These are phyloP conservation scores for Caiman crocodilus DNA, from an alignment of 2,797 vertebrate genomes.

Conservation along the genomic window DNA sequence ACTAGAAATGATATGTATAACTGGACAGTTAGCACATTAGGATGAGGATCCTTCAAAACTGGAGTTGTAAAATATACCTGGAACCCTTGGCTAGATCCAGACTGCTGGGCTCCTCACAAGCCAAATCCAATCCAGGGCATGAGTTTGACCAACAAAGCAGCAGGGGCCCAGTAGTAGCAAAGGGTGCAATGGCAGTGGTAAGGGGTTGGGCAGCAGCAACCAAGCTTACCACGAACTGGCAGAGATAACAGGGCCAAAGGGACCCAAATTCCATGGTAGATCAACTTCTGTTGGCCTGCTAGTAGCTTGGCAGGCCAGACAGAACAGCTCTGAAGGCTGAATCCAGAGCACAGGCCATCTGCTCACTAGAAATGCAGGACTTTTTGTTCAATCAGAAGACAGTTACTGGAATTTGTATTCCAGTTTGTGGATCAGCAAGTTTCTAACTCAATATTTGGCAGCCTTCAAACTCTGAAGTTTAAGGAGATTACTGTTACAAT, in stretches of 20 bases:
- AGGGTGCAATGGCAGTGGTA: background rate
- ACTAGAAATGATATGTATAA: no score
- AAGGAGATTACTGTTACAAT: background rate
- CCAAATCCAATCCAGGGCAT: no score
- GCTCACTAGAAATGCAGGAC: background rate
- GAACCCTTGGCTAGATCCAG: no score
- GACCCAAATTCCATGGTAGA: conserved; percentile 49
- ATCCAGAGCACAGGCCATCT: no score
- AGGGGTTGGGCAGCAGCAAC: background rate
- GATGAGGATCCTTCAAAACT: no score
- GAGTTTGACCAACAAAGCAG: no score
- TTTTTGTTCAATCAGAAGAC: background rate
- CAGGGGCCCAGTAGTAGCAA: no score
- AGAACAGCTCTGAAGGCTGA: no score
- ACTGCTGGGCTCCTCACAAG: no score
- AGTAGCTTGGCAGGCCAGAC: no score
- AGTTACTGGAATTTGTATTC: background rate
- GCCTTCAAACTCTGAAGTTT: background rate
- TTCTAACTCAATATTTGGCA: background rate
- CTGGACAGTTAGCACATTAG: no score
- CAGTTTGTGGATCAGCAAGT: background rate
- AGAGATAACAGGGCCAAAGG: conserved; percentile 44
- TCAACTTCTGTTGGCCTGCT: conserved; percentile 30
- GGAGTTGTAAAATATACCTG: no score
- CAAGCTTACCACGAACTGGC: background rate